These are phyloP conservation scores for Balearica regulorum DNA, from an alignment of 2,797 vertebrate genomes.

Conservation along the genomic window DNA sequence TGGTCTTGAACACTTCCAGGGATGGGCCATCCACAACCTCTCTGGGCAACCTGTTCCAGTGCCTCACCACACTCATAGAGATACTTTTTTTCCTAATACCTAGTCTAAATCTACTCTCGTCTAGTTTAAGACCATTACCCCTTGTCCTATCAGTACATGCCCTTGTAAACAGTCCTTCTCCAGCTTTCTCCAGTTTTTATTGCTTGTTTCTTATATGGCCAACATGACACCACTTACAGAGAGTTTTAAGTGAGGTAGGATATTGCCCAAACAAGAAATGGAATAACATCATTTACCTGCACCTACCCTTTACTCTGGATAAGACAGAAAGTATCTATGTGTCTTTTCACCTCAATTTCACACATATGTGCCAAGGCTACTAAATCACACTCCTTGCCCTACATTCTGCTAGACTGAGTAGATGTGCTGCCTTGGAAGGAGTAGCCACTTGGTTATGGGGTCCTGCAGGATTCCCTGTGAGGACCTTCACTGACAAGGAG, in stretches of 20 bases:
- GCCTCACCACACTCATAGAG: no score
- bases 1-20: no score
- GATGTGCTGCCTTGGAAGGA: background rate
- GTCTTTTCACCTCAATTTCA: background rate
- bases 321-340: background rate
- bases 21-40: no score
- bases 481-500: background rate
- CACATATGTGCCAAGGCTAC: background rate
- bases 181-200: background rate
- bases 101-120: no score
- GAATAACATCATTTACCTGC: background rate
- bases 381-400: background rate
- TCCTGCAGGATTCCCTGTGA: background rate
- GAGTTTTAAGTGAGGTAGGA: background rate
- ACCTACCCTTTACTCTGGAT: background rate
- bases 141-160: no score
- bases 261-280: background rate
- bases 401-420: background rate
- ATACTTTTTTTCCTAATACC: no score
- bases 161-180: no score
- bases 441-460: accelerated
- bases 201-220: background rate
- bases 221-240: background rate
- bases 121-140: no score
- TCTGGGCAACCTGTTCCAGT: no score